These are phyloP conservation scores for Enteromius anoplus DNA, from an alignment of 2,797 vertebrate genomes.

Conservation along the genomic window DNA sequence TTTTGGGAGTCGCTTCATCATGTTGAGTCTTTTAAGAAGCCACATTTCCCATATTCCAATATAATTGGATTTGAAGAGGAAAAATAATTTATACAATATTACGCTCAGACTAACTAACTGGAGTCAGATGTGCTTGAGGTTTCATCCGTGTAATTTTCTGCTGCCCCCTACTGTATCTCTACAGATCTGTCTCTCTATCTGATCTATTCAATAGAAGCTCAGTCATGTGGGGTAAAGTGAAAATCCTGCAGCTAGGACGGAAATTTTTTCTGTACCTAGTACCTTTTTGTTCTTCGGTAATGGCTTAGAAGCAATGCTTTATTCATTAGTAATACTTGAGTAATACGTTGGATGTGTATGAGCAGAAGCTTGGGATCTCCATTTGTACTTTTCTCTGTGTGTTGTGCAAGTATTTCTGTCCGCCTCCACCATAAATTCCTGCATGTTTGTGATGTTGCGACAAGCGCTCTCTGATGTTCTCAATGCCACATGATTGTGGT, in stretches of 20 bases:
- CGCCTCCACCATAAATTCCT: conserved; percentile 63
- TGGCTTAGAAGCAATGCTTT: background rate
- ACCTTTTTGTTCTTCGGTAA: background rate
- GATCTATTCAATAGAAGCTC: background rate
- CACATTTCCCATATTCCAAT: background rate
- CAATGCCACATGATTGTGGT: conserved; percentile 65
- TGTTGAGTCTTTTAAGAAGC: background rate
- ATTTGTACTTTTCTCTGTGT: background rate
- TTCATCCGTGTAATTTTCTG: conserved; percentile 45
- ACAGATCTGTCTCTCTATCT: background rate
- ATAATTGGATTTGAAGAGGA: conserved; percentile 26
- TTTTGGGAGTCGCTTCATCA: background rate
- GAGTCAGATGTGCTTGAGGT: conserved; percentile 17
- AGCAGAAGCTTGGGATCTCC: background rate
- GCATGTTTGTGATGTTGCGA: conserved; percentile 66
- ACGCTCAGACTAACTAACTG: conserved; percentile 12
- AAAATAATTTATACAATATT: conserved; percentile 11
- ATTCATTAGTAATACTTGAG: background rate
- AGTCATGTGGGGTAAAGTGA: background rate
- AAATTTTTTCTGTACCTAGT: background rate
- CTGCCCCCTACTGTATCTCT: conserved; percentile 59
- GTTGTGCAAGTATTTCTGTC: conserved; percentile 53
- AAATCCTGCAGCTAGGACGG: background rate
- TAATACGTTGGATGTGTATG: background rate
- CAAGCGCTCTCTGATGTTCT: conserved; percentile 66